Percentiles rank a stretch among this genome's conserved stretches.
Conservation (phyloP, 2,888 invertebrate genomes). For the Lasiommata megera region DNA sequence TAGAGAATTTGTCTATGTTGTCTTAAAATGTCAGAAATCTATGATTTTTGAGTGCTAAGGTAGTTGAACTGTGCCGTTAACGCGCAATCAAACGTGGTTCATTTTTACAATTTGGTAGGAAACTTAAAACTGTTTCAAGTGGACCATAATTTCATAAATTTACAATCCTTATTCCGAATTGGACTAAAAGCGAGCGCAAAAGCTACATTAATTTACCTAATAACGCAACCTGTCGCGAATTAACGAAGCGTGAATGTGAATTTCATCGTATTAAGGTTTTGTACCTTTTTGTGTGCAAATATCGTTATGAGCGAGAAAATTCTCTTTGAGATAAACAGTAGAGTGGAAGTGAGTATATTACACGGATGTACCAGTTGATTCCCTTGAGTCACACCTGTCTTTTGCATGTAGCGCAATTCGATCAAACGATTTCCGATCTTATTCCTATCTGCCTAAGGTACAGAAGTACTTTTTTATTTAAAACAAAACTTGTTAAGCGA, state of each 20-base stretch:
- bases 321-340: constrained; percentile 24
- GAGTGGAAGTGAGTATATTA: constrained; percentile 27
- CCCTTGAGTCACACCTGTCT: constrained; percentile 36
- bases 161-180: background rate
- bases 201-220: constrained; percentile 1
- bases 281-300: constrained; percentile 25
- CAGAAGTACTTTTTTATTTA: background rate
- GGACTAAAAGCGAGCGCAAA: background rate
- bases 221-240: constrained; percentile 4
- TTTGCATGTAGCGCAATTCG: constrained; percentile 8
- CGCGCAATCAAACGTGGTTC: too few species aligned
- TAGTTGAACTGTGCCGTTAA: too few species aligned
- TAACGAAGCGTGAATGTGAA: constrained; percentile 16
- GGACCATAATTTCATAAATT: background rate
- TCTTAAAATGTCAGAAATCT: too few species aligned
- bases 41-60: too few species aligned
- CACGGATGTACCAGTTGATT: constrained; percentile 31
- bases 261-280: constrained; percentile 13
- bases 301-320: constrained; percentile 28
- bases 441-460: constrained; percentile 7
- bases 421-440: constrained; percentile 21
- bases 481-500: constrained; percentile 24
- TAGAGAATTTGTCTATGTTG: too few species aligned
- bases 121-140: too few species aligned
- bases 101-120: too few species aligned